Evolutionary conservation across 1,140 invertebrate genomes (phyloP), one percentile per base, ranked within the genome.

Genomic region (Samia ricini): DNA sequence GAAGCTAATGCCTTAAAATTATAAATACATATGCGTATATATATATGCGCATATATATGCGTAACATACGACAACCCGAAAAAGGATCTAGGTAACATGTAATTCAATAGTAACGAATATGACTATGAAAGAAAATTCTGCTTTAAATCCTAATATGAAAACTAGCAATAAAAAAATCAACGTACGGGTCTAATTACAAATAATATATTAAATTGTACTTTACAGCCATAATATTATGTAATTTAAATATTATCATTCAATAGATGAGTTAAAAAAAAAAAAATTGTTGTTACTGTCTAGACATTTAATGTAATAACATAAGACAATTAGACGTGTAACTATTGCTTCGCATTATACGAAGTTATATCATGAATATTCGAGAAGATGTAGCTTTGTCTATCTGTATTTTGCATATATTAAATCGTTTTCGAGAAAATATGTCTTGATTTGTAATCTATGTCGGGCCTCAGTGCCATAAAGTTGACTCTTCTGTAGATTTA

Each of bases 331-430:
- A 55, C 52, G 22, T 55, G 52, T n/a, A 23, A 55, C 52, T 55
- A 55, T 24, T 55, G 52, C 22, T 55, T 15, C 22, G 8, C 22
- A 55, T 23, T 61, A 61, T 57, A 36, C 36, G 18, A 12, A 54
- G 24, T 67, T 67, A 63, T 56, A 66, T 62, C 64, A 60, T 55
- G 48, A 29, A 57, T 59, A 61, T 48, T 56, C 62, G 23, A 33
- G 52, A 20, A 48, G 18, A 20, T 22, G 42, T 58, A 24, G 20
- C 56, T 58, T 58, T 49, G 56, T 49, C 56, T 60, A 18, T 50
- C 48, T 56, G 22, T 24, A 24, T 67, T 67, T 63, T 50, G 57
- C 51, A 63, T 60, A 60, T 51, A 63, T 24, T 57, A 58, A 24
- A 18, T 61, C 24, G 33, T 59, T 62, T 66, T 56, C 29, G 56